phyloP scores from a whole-genome alignment of 1,140 invertebrate species.

The Dysdera silvatica region DNA sequence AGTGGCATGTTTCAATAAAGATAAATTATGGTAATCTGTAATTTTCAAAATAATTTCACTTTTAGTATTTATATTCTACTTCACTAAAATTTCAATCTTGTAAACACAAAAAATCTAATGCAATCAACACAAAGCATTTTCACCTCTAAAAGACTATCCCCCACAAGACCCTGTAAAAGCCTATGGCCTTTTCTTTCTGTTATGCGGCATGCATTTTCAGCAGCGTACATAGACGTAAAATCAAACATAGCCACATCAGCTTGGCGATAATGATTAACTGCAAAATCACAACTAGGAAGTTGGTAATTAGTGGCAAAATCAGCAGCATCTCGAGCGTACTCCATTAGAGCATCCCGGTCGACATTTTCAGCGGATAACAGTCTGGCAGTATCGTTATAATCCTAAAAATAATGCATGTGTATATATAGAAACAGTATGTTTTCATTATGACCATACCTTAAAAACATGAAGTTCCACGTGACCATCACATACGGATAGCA shows the following conservation, averaged over 20 bases:
- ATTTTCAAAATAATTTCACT: too few relatives aligned
- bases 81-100: too few relatives aligned
- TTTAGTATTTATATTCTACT: too few relatives aligned
- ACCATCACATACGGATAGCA: too few relatives aligned
- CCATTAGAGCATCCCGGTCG: slow-evolving; percentile 72
- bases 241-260: slow-evolving; percentile 99
- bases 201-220: slow-evolving; percentile 83
- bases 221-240: slow-evolving; percentile 97
- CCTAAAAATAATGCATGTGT: slow-evolving; percentile 53
- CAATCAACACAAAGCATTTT: too few relatives aligned
- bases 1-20: too few relatives aligned
- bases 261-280: slow-evolving; percentile 95
- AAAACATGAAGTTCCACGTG: too few relatives aligned
- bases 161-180: slow-evolving; percentile 80
- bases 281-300: slow-evolving; percentile 84
- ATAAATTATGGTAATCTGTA: too few relatives aligned
- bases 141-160: slow-evolving; percentile 89
- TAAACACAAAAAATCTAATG: too few relatives aligned
- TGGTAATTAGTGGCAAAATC: slow-evolving; percentile 84
- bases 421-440: slow-evolving; percentile 48
- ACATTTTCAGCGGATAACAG: slow-evolving; percentile 83
- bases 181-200: slow-evolving; percentile 67
- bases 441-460: too few relatives aligned
- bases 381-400: slow-evolving; percentile 79
- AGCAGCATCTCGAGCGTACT: slow-evolving; percentile 92